phyloP scores from a whole-genome alignment of 1,140 invertebrate species.

The Drosophila sproati region DNA sequence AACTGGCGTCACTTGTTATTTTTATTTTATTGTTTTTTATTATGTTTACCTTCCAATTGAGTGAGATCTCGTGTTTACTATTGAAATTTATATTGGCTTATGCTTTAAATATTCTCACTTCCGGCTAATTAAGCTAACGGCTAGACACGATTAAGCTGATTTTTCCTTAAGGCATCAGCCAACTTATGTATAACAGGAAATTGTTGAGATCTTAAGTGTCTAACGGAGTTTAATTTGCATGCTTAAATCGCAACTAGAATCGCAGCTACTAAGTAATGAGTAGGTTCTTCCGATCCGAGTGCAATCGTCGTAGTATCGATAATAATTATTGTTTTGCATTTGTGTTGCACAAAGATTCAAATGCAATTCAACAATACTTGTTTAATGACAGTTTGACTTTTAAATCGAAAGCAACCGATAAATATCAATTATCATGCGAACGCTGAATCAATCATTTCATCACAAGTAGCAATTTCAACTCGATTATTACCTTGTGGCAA shows the following conservation, averaged over 20 bases:
- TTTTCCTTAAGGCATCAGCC: slow-evolving; percentile 24
- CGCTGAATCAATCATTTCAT: slow-evolving; percentile 34
- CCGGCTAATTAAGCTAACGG: slow-evolving; percentile 62
- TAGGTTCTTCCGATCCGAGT: slow-evolving; percentile 15
- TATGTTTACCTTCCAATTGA: slow-evolving; percentile 19
- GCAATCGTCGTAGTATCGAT: neutral
- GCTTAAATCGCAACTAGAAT: slow-evolving; percentile 24
- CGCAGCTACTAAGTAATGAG: neutral
- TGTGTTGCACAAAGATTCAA: neutral
- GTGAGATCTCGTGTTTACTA: slow-evolving; percentile 33
- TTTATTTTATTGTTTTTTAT: neutral
- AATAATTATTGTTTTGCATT: neutral
- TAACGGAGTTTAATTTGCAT: slow-evolving; percentile 27
- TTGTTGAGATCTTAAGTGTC: slow-evolving; percentile 14
- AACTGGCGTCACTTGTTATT: slow-evolving; percentile 16
- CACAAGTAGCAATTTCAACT: slow-evolving; percentile 29
- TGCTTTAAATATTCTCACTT: slow-evolving; percentile 52
- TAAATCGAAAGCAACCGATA: slow-evolving; percentile 6
- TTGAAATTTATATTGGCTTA: slow-evolving; percentile 31
- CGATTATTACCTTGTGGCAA: neutral
- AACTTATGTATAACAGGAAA: slow-evolving; percentile 50
- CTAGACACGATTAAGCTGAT: slow-evolving; percentile 43
- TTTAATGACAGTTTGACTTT: neutral
- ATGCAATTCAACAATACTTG: slow-evolving; percentile 4
- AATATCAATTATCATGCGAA: slow-evolving; percentile 24